A percentile compares a stretch with the other conserved stretches of the same genome.
Conservation (phyloP, 1,140 invertebrate species). For the Sarcophaga bullata region DNA sequence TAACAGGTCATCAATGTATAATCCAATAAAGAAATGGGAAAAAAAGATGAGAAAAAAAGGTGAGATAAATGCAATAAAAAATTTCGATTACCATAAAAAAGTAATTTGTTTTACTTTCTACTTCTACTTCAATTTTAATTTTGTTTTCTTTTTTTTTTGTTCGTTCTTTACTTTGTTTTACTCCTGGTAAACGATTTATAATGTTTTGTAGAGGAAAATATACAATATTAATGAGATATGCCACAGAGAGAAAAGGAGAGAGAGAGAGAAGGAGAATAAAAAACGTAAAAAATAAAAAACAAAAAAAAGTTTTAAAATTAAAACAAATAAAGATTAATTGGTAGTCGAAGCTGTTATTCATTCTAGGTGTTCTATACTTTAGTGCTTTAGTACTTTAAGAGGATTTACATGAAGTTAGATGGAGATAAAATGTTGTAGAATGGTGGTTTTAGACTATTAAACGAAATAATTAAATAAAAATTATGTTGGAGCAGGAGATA, state of each 20-base stretch:
- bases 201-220: not conserved
- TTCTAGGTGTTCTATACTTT: not conserved
- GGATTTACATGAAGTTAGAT: too few species aligned
- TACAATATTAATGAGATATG: not conserved
- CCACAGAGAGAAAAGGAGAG: too few species aligned
- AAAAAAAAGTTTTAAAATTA: conserved; percentile 2
- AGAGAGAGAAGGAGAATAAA: too few species aligned
- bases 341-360: not conserved
- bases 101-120: conserved; percentile 18
- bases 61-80: conserved; percentile 21
- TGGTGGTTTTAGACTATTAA: too few species aligned
- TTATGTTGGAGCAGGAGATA: too few species aligned
- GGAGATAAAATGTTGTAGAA: too few species aligned
- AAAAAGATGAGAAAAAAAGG: not conserved
- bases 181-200: not conserved
- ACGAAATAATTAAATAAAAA: too few species aligned
- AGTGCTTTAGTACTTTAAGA: too few species aligned
- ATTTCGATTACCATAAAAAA: conserved; percentile 20
- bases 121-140: not conserved
- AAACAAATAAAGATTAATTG: conserved; percentile 27
- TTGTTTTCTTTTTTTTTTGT: too few species aligned
- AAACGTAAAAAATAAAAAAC: not conserved
- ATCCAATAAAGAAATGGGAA: not conserved
- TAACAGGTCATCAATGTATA: conserved; percentile 17
- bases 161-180: not conserved